Evolutionary conservation across 2,113 vertebrate genomes (phyloP), one percentile per base, ranked within the genome.

Genomic region (Oryzias melastigma): DNA sequence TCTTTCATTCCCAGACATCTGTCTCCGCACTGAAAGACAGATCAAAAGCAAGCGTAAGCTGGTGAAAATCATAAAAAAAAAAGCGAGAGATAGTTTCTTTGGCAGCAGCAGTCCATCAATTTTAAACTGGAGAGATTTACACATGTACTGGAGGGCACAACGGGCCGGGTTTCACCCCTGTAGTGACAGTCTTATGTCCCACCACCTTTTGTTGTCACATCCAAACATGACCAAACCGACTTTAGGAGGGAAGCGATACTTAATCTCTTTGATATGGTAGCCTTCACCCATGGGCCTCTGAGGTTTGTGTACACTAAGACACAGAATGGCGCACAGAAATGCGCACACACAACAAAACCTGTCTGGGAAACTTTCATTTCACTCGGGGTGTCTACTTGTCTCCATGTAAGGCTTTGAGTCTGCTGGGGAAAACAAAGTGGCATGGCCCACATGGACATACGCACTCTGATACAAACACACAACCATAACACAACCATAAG

Each of bases 391-490:
- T 81, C 81, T 85, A 77, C 90, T 83, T 86, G 84, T 82, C 74
- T 90, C 91, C 89, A 90, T 91, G 86, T 91, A 91, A 88, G 90
- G 90, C 68, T 82, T 87, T 83, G 87, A 85, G 84, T 75, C 81
- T 29, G 58, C 47, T 78, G 77, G 74, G 77, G 65, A 90, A 89
- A 90, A 89, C 82, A 91, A 90, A 87, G 75, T 87, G 79, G 81
- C 88, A 85, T 65, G 58, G 68, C 65, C 73, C 73, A 70, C 68
- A 29, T 64, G 69, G 56, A 78, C 25, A 16, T 68, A 75, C 76
- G 74, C 79, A 68, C 79, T 65, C 61, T 77, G 71, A 78, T 49
- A 62, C 46, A 47, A n/a, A 47, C 46, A 47, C 46, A 47, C 12
- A 19, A 12, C 56, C 52, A 20, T 79, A 77, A 85, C 87, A 84